Conservation (phyloP, 2,888 invertebrate genomes). For the Tupiocoris notatus region DNA sequence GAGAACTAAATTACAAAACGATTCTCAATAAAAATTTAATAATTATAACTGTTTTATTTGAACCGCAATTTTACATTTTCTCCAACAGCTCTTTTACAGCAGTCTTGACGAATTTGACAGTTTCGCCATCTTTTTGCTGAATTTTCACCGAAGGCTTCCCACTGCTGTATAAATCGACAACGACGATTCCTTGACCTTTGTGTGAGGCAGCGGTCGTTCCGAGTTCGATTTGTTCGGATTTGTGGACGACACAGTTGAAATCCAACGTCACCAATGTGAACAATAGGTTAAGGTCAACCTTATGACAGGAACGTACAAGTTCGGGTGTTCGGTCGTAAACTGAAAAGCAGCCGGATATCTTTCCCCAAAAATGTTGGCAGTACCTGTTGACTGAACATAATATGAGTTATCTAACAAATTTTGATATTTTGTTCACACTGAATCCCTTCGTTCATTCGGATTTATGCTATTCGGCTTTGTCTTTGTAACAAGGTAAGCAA, state of each 20-base stretch:
- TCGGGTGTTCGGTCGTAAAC: slow-evolving; percentile 3
- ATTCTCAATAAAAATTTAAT: too few relatives aligned
- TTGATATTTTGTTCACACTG: too few relatives aligned
- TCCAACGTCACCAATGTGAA: slow-evolving; percentile 20
- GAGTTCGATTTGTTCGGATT: slow-evolving; percentile 8
- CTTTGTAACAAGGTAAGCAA: too few relatives aligned
- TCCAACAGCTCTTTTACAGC: slow-evolving; percentile 7
- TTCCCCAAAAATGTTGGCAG: slow-evolving; percentile 18
- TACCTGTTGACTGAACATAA: slow-evolving; percentile 22
- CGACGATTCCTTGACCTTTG: background rate
- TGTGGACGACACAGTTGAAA: slow-evolving; percentile 24
- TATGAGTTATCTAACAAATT: too few relatives aligned
- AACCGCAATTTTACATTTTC: too few relatives aligned
- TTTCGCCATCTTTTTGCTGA: slow-evolving; percentile 10
- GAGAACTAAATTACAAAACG: too few relatives aligned
- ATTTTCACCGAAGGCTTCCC: background rate
- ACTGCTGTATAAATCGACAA: slow-evolving; percentile 10
- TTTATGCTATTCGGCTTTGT: too few relatives aligned
- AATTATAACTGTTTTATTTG: too few relatives aligned
- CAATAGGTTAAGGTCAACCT: slow-evolving; percentile 10
- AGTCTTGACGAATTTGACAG: background rate
- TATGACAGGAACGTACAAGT: slow-evolving; percentile 5
- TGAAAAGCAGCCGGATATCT: slow-evolving; percentile 10
- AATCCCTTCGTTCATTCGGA: too few relatives aligned
- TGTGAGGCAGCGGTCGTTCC: slow-evolving; percentile 7